These are phyloP conservation scores for Mesochorus sp. DNA, from an alignment of 2,888 invertebrate species.

Conservation along the genomic window DNA sequence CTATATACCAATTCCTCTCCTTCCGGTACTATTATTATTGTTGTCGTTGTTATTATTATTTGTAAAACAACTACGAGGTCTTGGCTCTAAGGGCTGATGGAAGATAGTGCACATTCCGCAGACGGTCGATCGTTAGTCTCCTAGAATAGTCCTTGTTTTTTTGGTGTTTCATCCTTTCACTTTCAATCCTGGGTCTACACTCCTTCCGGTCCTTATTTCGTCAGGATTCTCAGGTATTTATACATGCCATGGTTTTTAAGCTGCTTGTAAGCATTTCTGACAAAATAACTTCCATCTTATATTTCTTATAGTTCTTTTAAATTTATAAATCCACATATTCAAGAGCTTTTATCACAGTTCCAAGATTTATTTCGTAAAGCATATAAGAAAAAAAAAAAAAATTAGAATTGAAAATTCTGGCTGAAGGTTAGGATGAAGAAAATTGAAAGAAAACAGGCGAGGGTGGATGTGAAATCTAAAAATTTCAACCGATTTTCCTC, in stretches of 20 bases:
- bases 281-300: too few relatives aligned
- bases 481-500: slow-evolving; percentile 4
- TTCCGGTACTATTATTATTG: slow-evolving; percentile 47
- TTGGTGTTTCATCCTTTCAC: not conserved
- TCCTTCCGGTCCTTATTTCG: not conserved
- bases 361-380: too few relatives aligned
- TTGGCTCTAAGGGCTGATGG: slow-evolving; percentile 39
- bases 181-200: too few relatives aligned
- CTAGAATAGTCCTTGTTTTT: not conserved
- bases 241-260: not conserved
- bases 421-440: not conserved
- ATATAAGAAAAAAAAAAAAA: not conserved
- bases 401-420: too few relatives aligned
- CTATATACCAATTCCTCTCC: slow-evolving; percentile 1
- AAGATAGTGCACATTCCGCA: slow-evolving; percentile 54
- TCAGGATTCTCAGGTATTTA: not conserved
- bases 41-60: slow-evolving; percentile 5
- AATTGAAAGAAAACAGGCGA: not conserved
- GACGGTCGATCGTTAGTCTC: slow-evolving; percentile 55
- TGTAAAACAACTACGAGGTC: slow-evolving; percentile 16
- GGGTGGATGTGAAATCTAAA: not conserved
- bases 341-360: too few relatives aligned
- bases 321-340: too few relatives aligned
- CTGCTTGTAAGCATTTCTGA: not conserved
- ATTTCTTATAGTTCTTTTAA: too few relatives aligned